These are phyloP conservation scores for Spheniscus mendiculus DNA, from an alignment of 2,113 vertebrate species.

Conservation along the genomic window DNA sequence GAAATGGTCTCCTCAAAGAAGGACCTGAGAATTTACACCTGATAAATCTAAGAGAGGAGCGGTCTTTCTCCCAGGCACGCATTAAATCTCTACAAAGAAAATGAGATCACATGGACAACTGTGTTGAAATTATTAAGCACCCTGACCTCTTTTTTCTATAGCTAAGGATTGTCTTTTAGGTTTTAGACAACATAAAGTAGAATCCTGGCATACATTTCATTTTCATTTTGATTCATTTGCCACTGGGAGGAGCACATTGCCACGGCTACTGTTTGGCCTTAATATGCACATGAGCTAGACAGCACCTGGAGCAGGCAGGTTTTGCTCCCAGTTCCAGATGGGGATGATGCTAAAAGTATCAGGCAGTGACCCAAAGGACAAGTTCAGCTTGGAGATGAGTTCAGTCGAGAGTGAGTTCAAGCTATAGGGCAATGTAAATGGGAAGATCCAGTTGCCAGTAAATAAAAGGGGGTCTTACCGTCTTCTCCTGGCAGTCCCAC, in stretches of 20 bases:
- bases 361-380: neutral
- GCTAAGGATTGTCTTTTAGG: neutral
- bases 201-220: neutral
- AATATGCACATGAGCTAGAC: rapidly evolving
- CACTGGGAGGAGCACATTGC: neutral
- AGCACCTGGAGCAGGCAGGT: neutral
- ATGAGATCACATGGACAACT: neutral
- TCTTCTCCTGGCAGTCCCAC: neutral
- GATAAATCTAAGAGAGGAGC: neutral
- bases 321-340: neutral
- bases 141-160: neutral
- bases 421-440: neutral
- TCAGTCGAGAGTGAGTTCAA: neutral
- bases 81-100: neutral
- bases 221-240: neutral
- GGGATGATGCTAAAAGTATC: neutral
- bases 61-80: neutral
- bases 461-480: neutral
- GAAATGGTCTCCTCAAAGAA: neutral
- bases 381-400: neutral
- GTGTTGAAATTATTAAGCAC: neutral
- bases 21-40: neutral
- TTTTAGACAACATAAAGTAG: rapidly evolving
- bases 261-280: neutral
- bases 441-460: neutral